These are phyloP conservation scores for Drosophila stalkeri DNA, from an alignment of 2,888 invertebrate species.

Conservation along the genomic window DNA sequence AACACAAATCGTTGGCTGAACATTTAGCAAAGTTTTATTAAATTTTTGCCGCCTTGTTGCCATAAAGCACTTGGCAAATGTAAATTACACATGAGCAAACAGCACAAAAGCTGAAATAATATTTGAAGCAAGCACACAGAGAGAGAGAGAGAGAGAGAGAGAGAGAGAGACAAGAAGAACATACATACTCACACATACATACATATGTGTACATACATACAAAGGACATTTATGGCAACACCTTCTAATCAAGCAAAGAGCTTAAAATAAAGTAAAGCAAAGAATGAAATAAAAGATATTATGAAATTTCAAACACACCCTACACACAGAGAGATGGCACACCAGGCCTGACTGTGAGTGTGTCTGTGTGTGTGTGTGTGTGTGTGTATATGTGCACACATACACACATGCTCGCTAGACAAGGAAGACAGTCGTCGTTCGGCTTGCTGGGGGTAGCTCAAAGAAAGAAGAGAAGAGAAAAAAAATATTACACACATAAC, in stretches of 20 bases:
- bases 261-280: constrained; percentile 80
- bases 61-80: constrained; percentile 71
- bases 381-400: constrained; percentile 20
- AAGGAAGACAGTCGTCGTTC: constrained; percentile 35
- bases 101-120: constrained; percentile 62
- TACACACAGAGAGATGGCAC: constrained; percentile 25
- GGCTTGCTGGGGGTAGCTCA: constrained; percentile 24
- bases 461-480: constrained; percentile 29
- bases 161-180: no score
- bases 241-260: constrained; percentile 81
- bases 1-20: constrained; percentile 12
- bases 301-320: constrained; percentile 80
- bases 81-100: constrained; percentile 72
- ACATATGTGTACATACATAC: constrained; percentile 8
- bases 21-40: constrained; percentile 66
- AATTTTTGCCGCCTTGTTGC: constrained; percentile 63
- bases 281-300: constrained; percentile 79
- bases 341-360: constrained; percentile 20
- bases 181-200: constrained; percentile 3
- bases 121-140: constrained; percentile 47
- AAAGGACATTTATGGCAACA: constrained; percentile 76
- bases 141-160: neutral
- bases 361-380: constrained; percentile 21
- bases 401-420: constrained; percentile 25
- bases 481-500: constrained; percentile 75